These are phyloP conservation scores for Leptinotarsa texana DNA, from an alignment of 1,140 invertebrate species.

Conservation along the genomic window DNA sequence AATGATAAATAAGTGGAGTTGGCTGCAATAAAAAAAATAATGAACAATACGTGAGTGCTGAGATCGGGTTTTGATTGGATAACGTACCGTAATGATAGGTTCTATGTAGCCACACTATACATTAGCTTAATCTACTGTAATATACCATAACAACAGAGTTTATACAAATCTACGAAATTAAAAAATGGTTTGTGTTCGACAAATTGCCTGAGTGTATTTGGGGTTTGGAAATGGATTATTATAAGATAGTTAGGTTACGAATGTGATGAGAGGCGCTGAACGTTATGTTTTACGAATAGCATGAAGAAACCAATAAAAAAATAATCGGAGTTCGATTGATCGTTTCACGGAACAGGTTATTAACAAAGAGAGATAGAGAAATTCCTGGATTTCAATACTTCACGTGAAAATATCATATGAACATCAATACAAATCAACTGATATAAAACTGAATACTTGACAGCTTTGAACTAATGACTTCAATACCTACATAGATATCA, in stretches of 20 bases:
- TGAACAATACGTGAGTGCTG: constrained; percentile 27
- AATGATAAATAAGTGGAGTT: constrained; percentile 17
- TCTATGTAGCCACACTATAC: constrained; percentile 42
- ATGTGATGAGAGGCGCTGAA: background rate
- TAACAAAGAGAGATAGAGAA: too few species aligned
- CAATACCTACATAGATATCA: too few species aligned
- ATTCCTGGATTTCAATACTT: too few species aligned
- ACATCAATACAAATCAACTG: too few species aligned
- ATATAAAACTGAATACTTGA: too few species aligned
- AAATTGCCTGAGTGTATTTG: constrained; percentile 30
- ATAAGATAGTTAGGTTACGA: background rate
- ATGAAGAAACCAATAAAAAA: too few species aligned
- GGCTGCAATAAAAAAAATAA: constrained; percentile 19
- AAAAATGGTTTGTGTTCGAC: constrained; percentile 29
- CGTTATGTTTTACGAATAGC: background rate
- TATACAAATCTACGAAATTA: constrained; percentile 33
- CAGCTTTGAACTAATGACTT: too few species aligned
- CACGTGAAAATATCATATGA: too few species aligned
- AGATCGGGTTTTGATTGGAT: constrained; percentile 37
- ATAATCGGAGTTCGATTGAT: too few species aligned
- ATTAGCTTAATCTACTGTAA: constrained; percentile 39
- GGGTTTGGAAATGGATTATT: background rate
- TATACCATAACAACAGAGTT: constrained; percentile 38
- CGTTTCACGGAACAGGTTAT: too few species aligned
- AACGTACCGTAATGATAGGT: constrained; percentile 33